Conservation (phyloP, 2,797 vertebrate species). For the Xenopus petersii region DNA sequence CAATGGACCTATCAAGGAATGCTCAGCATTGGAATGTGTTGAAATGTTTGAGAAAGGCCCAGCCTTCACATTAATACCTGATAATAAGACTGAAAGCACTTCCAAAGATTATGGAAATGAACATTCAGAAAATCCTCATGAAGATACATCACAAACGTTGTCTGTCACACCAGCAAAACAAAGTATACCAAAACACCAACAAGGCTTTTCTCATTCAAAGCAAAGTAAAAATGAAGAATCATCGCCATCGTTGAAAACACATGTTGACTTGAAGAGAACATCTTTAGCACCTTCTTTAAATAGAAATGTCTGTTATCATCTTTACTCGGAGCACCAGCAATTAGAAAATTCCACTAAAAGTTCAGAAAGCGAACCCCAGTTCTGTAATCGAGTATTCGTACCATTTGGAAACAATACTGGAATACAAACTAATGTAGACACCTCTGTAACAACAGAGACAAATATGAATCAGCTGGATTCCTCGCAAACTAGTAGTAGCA, state of each 20-base stretch:
- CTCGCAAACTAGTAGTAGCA: conserved; percentile 53
- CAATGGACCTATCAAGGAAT: conserved; percentile 61
- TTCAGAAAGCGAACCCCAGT: conserved; percentile 23
- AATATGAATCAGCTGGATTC: conserved; percentile 51
- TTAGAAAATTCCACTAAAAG: conserved; percentile 44
- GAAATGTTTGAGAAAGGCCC: conserved; percentile 57
- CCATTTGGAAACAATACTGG: conserved; percentile 33
- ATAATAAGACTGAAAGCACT: conserved; percentile 60
- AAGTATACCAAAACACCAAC: conserved; percentile 39
- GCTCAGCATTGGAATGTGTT: conserved; percentile 47
- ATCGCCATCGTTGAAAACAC: conserved; percentile 49
- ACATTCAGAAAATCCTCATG: conserved; percentile 21
- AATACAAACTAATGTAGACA: conserved; percentile 33
- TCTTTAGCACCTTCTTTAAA: conserved; percentile 53
- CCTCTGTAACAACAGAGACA: conserved; percentile 34
- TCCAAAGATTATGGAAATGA: conserved; percentile 42
- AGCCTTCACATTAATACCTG: conserved; percentile 65
- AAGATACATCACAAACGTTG: conserved; percentile 31
- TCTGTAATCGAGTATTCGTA: conserved; percentile 28
- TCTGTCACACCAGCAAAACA: conserved; percentile 37
- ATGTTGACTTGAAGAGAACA: conserved; percentile 52
- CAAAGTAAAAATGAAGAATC: not conserved
- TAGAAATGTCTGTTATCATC: conserved; percentile 47
- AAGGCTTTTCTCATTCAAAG: not conserved
- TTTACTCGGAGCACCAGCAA: conserved; percentile 50